Evolutionary conservation across 1,140 invertebrate genomes (phyloP).

Genomic region (Zophobas atratus): DNA sequence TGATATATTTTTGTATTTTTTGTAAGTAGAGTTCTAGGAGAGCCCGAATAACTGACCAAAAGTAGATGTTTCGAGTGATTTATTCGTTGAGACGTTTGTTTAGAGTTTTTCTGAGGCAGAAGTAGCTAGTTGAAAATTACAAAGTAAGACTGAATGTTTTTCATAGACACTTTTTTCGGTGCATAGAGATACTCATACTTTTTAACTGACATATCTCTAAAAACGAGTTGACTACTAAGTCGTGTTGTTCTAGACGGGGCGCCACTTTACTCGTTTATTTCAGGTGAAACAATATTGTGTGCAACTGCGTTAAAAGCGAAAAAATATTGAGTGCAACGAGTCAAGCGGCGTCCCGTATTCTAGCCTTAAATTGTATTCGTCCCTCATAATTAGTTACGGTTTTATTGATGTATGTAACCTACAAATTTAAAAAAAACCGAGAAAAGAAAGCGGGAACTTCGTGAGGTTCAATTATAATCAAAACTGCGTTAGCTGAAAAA

Average conservation of each 20-base stretch:
- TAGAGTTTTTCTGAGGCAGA: background rate
- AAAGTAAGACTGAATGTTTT: constrained; percentile 62
- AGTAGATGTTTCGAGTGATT: constrained; percentile 25
- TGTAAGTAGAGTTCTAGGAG: constrained; percentile 59
- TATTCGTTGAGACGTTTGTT: background rate
- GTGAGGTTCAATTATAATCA: too few relatives aligned
- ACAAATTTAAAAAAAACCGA: background rate
- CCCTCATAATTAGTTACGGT: constrained; percentile 31
- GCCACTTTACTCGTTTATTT: too few relatives aligned
- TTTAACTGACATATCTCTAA: constrained; percentile 57
- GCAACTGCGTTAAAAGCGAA: too few relatives aligned
- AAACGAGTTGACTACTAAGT: constrained; percentile 14
- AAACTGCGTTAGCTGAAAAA: too few relatives aligned
- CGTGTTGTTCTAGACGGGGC: background rate
- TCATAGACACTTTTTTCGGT: constrained; percentile 38
- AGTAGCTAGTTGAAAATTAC: constrained; percentile 34
- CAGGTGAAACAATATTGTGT: too few relatives aligned
- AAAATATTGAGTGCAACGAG: too few relatives aligned
- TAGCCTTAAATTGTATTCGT: constrained; percentile 33
- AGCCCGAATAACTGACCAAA: constrained; percentile 56
- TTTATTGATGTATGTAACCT: constrained; percentile 16
- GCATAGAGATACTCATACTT: constrained; percentile 12
- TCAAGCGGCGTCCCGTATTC: too few relatives aligned
- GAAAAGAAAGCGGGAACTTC: background rate
- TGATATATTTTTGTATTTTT: constrained; percentile 65